Evolutionary conservation across 2,888 invertebrate species (phyloP), one percentile per base, ranked within the genome.

Genomic region (Drosophila mimica): DNA sequence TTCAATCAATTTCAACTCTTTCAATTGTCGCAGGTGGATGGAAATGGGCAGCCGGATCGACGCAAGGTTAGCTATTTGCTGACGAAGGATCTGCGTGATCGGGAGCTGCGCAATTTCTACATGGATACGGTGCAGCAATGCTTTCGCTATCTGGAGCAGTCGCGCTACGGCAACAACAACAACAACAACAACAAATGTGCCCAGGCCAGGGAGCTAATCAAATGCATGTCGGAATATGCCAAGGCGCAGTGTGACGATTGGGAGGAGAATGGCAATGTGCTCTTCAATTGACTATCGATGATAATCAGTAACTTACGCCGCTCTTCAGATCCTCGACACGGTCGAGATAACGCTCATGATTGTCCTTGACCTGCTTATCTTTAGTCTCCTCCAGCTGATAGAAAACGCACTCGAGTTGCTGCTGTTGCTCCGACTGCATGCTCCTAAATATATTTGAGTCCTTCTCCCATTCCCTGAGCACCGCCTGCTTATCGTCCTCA

Each of bases 241-340:
- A 94, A 94, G 89, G 94, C 95, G 4, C 96, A 95, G 89, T 97
- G 97, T 85, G 96, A 96, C 28, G 96, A 97, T 86, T 96, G 96
- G 96, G 95, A 95, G 64, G 94, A 95, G 71, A 93, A 93, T 40
- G 93, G 92, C 28, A 87, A 67, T 66, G 74, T 94, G 70, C 89
- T 94, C 30, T 93, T 94, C 77, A 92, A 91, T 62, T 92, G 70
- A 43, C 17, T 5, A n/a, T 51, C 17, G 13, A 28, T 49, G 17
- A 11, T n/a, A 9, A 11, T 1, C 28, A 13, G 48, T 11, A 7
- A 88, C 93, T 92, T 89, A 94, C 95, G 52, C 92, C 90, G 75
- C 94, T 94, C 70, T 94, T 93, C 7, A 93, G 88, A 79, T 94
- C 94, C 78, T 95, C 95, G 65, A 94, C 93, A 71, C 93, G 93